Evolutionary conservation across 2,888 invertebrate species (phyloP), one percentile per base, ranked within the genome.

Genomic region (Coremacera marginata): DNA sequence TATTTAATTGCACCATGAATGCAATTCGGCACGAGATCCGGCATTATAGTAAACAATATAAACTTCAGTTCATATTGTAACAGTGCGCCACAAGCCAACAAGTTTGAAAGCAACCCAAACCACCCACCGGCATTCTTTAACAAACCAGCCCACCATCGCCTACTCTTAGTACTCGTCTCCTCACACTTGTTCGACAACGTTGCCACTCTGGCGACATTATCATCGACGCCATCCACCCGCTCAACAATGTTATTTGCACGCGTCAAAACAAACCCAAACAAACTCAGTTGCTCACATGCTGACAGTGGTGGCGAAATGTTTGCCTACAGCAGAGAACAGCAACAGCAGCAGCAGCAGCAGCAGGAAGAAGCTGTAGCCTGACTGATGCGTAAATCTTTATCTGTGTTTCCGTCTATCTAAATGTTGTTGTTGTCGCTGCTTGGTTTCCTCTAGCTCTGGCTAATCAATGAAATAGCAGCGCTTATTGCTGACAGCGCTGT

Each of bases 381-480:
- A n/a, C 27, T 37, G 37, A 37, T 37, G 44, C 44, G 44, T 44
- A 11, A 65, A 19, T 34, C 34, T 34, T 11, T 34, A 65, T n/a
- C 25, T 31, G n/a, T 3, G 37, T 3, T 11, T 16, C 2, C 5
- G 25, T 19, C 1, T 34, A 7, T 8, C n/a, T 9, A 7, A 7
- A 16, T 19, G 34, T 34, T 34, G 16, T 63, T 16, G 31, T 34
- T n/a, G 9, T 34, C 34, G 3, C 9, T 16, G 11, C 19, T 37
- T n/a, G 37, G 8, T 37, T 34, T 65, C 37, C 2, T n/a, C 19
- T 31, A 49, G 62, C 19, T 16, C n/a, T 44, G 34, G 37, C 67
- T 74, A 65, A 65, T 74, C 74, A 74, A 74, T 74, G 74, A 74
- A 74, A 34, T 31, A 55, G 44, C 37, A 67, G 74, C 55, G 65